phyloP scores from a whole-genome alignment of 2,113 vertebrate genomes.

The Mesoclemmys tuberculata region DNA sequence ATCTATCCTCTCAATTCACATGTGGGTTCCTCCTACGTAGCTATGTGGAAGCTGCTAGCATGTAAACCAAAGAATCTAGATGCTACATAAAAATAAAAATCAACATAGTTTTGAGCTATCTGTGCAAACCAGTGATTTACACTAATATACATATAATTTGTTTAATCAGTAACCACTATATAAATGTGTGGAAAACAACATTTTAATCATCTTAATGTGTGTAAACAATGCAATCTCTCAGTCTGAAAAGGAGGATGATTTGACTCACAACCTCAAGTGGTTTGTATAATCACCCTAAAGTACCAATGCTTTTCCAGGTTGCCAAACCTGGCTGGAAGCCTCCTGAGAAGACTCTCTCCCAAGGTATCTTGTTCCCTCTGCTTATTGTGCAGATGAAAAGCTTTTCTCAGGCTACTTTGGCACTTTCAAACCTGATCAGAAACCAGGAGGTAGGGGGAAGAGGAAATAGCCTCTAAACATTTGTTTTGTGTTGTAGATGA shows the following conservation, averaged over 20 bases:
- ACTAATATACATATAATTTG: constrained; percentile 54
- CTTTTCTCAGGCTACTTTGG: background rate
- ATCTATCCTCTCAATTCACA: background rate
- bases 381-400: background rate
- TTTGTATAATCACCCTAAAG: background rate
- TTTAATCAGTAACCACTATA: constrained; percentile 44
- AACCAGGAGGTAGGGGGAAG: background rate
- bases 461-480: background rate
- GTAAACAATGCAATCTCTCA: constrained; percentile 28
- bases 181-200: background rate
- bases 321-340: background rate
- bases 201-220: constrained; percentile 48
- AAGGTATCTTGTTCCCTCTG: background rate
- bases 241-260: background rate
- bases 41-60: background rate
- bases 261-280: background rate
- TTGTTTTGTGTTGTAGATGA: background rate
- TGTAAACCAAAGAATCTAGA: background rate
- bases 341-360: background rate
- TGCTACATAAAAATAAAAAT: background rate
- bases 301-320: background rate
- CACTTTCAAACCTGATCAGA: background rate
- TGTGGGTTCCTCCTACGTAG: background rate
- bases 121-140: constrained; percentile 18
- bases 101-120: constrained; percentile 11